A percentile compares a stretch with the other conserved stretches of the same genome.
Conservation (phyloP, 2,888 invertebrate genomes). For the Melanostoma mellinum region DNA sequence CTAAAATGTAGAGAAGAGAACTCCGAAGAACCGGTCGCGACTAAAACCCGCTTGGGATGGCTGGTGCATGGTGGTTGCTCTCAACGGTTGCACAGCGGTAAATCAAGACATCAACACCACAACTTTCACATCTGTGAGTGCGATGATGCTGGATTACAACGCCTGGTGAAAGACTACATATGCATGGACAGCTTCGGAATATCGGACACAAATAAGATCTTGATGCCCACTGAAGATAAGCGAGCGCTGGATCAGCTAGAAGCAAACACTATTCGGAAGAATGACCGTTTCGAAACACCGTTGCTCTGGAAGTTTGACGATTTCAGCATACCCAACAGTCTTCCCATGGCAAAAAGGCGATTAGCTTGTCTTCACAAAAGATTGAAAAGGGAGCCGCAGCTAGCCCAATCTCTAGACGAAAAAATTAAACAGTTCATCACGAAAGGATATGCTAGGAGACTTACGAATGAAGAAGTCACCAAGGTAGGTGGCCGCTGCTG, state of each 20-base stretch:
- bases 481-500: not conserved
- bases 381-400: not conserved
- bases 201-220: not conserved
- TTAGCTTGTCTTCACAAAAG: not conserved
- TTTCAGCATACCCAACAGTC: not conserved
- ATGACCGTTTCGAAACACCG: no score
- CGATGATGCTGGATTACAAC: conserved; percentile 17
- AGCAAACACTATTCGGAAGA: not conserved
- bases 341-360: not conserved
- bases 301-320: not conserved
- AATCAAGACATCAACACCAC: no score
- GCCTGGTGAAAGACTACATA: not conserved
- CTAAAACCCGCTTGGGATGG: conserved; percentile 65
- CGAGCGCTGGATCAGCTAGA: not conserved
- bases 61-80: conserved; percentile 18
- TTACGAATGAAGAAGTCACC: not conserved
- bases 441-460: not conserved
- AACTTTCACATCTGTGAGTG: conserved; percentile 54
- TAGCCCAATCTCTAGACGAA: not conserved
- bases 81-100: not conserved
- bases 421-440: conserved; percentile 11
- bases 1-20: conserved; percentile 45
- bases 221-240: not conserved
- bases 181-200: conserved; percentile 19
- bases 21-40: conserved; percentile 43